Evolutionary conservation across 2,113 vertebrate species (phyloP).

Genomic region (Neoarius graeffei): DNA sequence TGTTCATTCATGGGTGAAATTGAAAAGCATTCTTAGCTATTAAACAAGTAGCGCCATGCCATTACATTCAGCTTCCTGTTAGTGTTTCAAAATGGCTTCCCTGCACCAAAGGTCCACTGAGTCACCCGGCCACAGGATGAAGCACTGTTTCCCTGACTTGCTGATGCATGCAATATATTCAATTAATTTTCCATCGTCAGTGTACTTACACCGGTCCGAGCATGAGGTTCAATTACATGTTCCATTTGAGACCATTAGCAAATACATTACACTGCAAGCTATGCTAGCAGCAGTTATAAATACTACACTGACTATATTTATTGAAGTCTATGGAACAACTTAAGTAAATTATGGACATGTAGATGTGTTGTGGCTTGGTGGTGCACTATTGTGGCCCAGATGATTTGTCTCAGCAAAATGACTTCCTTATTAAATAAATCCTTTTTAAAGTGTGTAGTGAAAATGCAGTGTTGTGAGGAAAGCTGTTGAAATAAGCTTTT

Average conservation of each 20-base stretch:
- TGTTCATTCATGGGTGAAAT: constrained; percentile 74
- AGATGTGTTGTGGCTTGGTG: background rate
- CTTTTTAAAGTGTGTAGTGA: background rate
- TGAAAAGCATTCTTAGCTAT: constrained; percentile 76
- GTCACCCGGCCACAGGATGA: constrained; percentile 57
- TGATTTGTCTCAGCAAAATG: background rate
- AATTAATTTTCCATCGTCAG: constrained; percentile 36
- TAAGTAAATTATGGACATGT: background rate
- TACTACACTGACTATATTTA: background rate
- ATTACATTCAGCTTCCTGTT: constrained; percentile 66
- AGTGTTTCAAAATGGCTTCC: constrained; percentile 62
- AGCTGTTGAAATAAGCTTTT: no score
- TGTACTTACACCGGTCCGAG: constrained; percentile 47
- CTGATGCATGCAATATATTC: constrained; percentile 31
- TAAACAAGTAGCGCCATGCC: constrained; percentile 72
- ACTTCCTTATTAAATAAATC: background rate
- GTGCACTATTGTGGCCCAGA: background rate
- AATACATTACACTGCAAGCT: constrained; percentile 24
- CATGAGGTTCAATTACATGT: constrained; percentile 56
- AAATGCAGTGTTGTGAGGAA: background rate
- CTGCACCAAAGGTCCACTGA: constrained; percentile 61
- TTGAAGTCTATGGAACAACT: constrained; percentile 1
- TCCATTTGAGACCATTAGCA: constrained; percentile 60
- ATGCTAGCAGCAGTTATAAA: constrained; percentile 18
- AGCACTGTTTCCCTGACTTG: constrained; percentile 19